phyloP scores from a whole-genome alignment of 92 coral and sea anemone species.

The Muricea muricata region DNA sequence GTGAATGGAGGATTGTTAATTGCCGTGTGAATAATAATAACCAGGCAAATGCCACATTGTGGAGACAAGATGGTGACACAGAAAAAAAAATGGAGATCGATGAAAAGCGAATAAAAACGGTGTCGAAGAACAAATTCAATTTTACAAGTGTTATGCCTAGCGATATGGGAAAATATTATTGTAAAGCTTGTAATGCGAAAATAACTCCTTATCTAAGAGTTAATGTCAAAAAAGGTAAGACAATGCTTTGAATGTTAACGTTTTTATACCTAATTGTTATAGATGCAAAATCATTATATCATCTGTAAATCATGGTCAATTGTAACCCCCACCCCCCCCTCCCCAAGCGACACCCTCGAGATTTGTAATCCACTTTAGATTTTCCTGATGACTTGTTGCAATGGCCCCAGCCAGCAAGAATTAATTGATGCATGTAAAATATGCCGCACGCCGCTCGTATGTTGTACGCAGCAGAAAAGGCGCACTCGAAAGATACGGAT shows the following conservation, averaged over 20 bases:
- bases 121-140: constrained; percentile 28
- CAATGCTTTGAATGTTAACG: background rate
- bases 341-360: too few species aligned
- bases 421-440: too few species aligned
- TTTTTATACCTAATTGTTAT: too few species aligned
- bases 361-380: too few species aligned
- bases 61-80: background rate
- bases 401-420: too few species aligned
- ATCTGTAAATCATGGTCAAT: too few species aligned
- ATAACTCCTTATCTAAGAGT: background rate
- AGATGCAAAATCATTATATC: too few species aligned
- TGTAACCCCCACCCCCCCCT: too few species aligned
- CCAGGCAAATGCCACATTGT: background rate
- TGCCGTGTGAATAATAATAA: constrained; percentile 19
- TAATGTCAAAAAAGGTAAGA: constrained; percentile 6
- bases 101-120: background rate
- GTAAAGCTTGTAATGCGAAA: constrained; percentile 33
- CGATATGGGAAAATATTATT: constrained; percentile 73
- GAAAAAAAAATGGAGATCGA: background rate
- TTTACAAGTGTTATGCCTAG: constrained; percentile 39
- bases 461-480: too few species aligned
- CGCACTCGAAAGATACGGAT: too few species aligned
- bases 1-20: constrained; percentile 28
- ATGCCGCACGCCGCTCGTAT: too few species aligned
- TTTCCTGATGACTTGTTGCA: too few species aligned